phyloP scores from a whole-genome alignment of 2,888 invertebrate species.

The Caenorhabditis zanzibari region DNA sequence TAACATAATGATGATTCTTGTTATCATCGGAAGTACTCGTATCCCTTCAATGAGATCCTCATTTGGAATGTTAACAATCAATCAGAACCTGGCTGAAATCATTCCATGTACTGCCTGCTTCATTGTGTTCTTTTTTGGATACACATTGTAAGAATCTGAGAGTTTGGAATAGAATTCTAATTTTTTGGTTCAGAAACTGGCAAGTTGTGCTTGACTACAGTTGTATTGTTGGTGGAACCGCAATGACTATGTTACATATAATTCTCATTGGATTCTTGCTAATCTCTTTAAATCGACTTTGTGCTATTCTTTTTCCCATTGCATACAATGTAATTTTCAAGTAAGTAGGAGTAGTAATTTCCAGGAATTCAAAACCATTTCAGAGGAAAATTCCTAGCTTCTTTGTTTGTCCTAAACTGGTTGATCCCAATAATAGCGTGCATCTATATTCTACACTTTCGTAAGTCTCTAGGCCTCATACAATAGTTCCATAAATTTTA shows the following conservation, averaged over 20 bases:
- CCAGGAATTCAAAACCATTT: no score
- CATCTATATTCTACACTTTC: not conserved
- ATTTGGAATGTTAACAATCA: slow-evolving; percentile 45
- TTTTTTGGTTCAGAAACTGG: slow-evolving; percentile 11
- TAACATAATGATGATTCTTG: slow-evolving; percentile 25
- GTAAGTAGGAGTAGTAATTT: not conserved
- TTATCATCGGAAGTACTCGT: slow-evolving; percentile 40
- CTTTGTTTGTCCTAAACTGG: slow-evolving; percentile 7
- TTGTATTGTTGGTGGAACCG: slow-evolving; percentile 27
- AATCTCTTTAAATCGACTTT: slow-evolving; percentile 38
- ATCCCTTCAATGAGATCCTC: slow-evolving; percentile 51
- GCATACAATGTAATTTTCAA: slow-evolving; percentile 29
- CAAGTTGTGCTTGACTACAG: slow-evolving; percentile 27
- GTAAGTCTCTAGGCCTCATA: not conserved
- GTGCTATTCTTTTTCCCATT: slow-evolving; percentile 40
- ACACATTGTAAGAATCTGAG: slow-evolving; percentile 20
- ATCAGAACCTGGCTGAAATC: slow-evolving; percentile 34
- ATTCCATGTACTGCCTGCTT: slow-evolving; percentile 33
- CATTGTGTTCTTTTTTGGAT: slow-evolving; percentile 34
- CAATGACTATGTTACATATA: slow-evolving; percentile 20
- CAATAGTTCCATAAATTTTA: not conserved
- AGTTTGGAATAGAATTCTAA: not conserved
- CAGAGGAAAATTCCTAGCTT: slow-evolving; percentile 15
- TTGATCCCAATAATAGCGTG: slow-evolving; percentile 3
- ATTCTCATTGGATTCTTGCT: slow-evolving; percentile 40